Conservation (phyloP, 2,797 vertebrate genomes). For the Sebastes iracundus region DNA sequence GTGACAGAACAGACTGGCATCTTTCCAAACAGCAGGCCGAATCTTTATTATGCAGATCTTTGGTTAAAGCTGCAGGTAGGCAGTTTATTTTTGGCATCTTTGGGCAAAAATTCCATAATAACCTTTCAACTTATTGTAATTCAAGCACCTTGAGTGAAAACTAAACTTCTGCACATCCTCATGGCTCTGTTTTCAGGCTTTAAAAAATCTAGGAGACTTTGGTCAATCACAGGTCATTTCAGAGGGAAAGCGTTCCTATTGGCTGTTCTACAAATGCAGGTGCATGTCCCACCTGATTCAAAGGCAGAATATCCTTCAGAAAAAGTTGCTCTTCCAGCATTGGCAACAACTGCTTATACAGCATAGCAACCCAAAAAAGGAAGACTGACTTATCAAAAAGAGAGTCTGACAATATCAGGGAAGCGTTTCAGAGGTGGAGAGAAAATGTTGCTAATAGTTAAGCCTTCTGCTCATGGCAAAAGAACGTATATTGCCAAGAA, state of each 20-base stretch:
- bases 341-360: neutral
- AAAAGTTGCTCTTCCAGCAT: neutral
- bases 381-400: neutral
- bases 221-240: neutral
- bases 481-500: too few relatives aligned
- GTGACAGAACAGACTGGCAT: conserved; percentile 39
- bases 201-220: neutral
- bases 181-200: neutral
- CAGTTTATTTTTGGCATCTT: neutral
- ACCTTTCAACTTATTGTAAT: neutral
- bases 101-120: neutral
- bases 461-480: too few relatives aligned
- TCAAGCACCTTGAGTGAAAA: neutral
- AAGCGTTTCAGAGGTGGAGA: neutral
- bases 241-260: neutral
- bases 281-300: neutral
- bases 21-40: conserved; percentile 37
- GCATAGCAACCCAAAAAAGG: neutral
- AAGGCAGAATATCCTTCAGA: neutral
- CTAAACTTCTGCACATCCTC: neutral
- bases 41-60: conserved; percentile 56
- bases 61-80: conserved; percentile 40
- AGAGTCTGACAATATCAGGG: neutral
- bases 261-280: neutral
- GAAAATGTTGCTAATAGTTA: neutral